These are phyloP conservation scores for Pomacea maculata DNA, from an alignment of 1,140 invertebrate genomes.

Conservation along the genomic window DNA sequence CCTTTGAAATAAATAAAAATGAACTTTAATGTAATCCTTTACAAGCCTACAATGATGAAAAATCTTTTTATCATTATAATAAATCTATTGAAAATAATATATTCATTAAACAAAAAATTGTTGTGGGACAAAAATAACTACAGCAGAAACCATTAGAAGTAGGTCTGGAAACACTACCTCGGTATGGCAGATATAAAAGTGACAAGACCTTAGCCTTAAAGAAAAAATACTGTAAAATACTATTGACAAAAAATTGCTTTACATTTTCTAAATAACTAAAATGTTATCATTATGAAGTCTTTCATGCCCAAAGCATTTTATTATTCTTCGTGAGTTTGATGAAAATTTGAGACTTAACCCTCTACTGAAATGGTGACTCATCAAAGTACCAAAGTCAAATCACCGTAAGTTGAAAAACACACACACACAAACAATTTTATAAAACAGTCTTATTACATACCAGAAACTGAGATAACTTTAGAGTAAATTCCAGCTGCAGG, in stretches of 20 bases:
- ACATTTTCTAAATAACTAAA: no score
- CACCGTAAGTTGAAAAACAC: no score
- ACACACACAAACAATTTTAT: no score
- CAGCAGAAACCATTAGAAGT: neutral
- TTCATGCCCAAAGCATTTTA: neutral
- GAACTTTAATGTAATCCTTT: neutral
- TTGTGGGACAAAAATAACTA: neutral
- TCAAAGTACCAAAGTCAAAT: no score
- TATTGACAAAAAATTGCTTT: no score
- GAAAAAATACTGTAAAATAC: no score
- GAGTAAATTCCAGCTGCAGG: slow-evolving; percentile 47
- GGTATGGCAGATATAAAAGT: no score
- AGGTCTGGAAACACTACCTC: neutral
- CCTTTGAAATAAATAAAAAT: slow-evolving; percentile 39
- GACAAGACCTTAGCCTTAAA: no score
- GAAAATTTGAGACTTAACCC: neutral
- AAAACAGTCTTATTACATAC: slow-evolving; percentile 30
- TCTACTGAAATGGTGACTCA: no score
- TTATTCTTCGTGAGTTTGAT: neutral
- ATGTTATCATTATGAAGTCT: neutral
- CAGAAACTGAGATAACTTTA: slow-evolving; percentile 50
- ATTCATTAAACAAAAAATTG: neutral
- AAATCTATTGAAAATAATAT: neutral
- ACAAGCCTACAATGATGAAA: neutral
- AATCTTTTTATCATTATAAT: neutral